These are phyloP conservation scores for Sardinella longiceps DNA, from an alignment of 2,797 vertebrate species.

Conservation along the genomic window DNA sequence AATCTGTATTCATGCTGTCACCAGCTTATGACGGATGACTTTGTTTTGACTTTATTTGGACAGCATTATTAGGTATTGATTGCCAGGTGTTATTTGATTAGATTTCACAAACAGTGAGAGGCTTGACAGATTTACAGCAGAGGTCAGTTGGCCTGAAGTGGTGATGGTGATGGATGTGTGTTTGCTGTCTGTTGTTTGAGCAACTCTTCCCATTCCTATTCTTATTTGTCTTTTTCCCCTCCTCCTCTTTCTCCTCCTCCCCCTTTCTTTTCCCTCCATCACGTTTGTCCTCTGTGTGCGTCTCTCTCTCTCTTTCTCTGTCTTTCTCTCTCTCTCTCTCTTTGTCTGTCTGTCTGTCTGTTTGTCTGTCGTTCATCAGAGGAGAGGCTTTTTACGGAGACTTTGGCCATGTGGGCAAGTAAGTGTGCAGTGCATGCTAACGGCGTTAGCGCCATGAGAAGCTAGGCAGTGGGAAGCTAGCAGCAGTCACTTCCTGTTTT, in stretches of 20 bases:
- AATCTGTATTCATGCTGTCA: slow-evolving; percentile 17
- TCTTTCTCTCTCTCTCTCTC: neutral
- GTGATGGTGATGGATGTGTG: slow-evolving; percentile 18
- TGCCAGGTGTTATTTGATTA: slow-evolving; percentile 24
- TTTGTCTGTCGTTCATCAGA: slow-evolving; percentile 59
- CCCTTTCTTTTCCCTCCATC: neutral
- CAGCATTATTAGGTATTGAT: slow-evolving; percentile 28
- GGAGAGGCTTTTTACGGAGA: slow-evolving; percentile 73
- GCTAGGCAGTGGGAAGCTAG: neutral
- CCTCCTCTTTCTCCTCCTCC: slow-evolving; percentile 15
- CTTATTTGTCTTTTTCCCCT: slow-evolving; percentile 3
- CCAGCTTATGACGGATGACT: slow-evolving; percentile 10
- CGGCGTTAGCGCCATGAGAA: neutral
- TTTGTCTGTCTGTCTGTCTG: neutral
- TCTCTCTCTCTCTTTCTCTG: neutral
- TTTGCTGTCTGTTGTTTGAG: slow-evolving; percentile 19
- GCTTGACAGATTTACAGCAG: slow-evolving; percentile 20
- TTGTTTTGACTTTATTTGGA: slow-evolving; percentile 26
- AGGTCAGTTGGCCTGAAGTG: slow-evolving; percentile 9
- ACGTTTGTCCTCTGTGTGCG: neutral
- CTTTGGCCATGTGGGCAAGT: slow-evolving; percentile 73
- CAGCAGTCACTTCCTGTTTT: neutral
- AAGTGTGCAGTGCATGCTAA: slow-evolving; percentile 65
- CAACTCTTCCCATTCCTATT: neutral
- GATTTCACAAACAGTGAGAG: slow-evolving; percentile 5